Conservation (phyloP, 1,140 invertebrate species). For the Bombus haemorrhoidalis region DNA sequence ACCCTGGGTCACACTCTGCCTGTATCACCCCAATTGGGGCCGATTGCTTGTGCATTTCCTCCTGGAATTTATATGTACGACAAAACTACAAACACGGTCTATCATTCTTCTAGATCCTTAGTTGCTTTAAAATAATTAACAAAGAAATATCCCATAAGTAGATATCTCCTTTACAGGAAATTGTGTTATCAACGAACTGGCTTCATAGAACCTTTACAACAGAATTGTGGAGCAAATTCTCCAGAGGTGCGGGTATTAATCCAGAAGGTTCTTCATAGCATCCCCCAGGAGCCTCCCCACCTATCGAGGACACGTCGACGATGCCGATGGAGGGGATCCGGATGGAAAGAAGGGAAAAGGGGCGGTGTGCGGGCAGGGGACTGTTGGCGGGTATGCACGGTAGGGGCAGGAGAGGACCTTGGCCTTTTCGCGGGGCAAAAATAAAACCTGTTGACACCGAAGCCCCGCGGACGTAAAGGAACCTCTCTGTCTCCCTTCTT, state of each 20-base stretch:
- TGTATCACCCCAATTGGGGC: slow-evolving; percentile 30
- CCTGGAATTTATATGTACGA: slow-evolving; percentile 1
- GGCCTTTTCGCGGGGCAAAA: slow-evolving; percentile 73
- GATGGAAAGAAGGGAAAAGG: slow-evolving; percentile 23
- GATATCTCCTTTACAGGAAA: neutral
- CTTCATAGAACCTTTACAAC: slow-evolving; percentile 1
- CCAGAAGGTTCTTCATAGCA: slow-evolving; percentile 59
- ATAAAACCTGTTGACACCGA: slow-evolving; percentile 74
- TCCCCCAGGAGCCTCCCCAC: slow-evolving; percentile 50
- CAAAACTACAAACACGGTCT: neutral
- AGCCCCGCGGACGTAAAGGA: slow-evolving; percentile 67
- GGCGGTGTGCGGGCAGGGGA: slow-evolving; percentile 38
- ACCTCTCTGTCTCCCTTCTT: slow-evolving; percentile 31
- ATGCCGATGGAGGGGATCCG: slow-evolving; percentile 31
- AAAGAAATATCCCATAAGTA: neutral
- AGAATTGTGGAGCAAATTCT: slow-evolving; percentile 24
- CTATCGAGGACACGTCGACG: slow-evolving; percentile 34
- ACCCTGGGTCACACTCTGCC: neutral
- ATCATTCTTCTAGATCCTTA: neutral
- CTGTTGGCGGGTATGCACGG: slow-evolving; percentile 51
- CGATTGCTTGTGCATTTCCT: neutral
- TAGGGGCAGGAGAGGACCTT: slow-evolving; percentile 70
- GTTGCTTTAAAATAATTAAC: neutral
- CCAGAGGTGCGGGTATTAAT: slow-evolving; percentile 40
- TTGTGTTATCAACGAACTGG: slow-evolving; percentile 14